These are phyloP conservation scores for Gambelia wislizenii DNA, from an alignment of 2,797 vertebrate species.

Conservation along the genomic window DNA sequence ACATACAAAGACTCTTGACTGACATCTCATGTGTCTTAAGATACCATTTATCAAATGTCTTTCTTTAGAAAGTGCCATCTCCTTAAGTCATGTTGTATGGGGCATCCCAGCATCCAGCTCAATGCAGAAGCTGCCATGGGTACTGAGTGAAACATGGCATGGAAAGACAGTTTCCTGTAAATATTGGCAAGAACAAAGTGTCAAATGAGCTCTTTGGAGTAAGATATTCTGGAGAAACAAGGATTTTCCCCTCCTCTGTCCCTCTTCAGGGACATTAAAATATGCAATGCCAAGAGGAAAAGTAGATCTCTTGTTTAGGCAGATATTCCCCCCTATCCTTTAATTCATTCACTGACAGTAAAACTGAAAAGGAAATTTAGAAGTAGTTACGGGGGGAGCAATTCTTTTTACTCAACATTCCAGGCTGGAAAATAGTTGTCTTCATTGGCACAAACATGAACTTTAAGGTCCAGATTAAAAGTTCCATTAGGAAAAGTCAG, in stretches of 20 bases:
- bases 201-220: constrained; percentile 9
- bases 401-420: constrained; percentile 10
- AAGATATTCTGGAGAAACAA: constrained; percentile 13
- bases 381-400: background rate
- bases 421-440: constrained; percentile 13
- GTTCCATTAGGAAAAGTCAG: constrained; percentile 29
- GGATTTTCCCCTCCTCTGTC: constrained; percentile 16
- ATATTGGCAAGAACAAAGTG: background rate
- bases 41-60: constrained; percentile 58
- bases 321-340: constrained; percentile 1
- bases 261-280: constrained; percentile 31
- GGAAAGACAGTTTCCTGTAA: constrained; percentile 40
- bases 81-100: background rate
- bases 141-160: constrained; percentile 32
- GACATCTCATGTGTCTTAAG: constrained; percentile 45
- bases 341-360: constrained; percentile 17
- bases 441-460: constrained; percentile 22
- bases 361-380: constrained; percentile 21
- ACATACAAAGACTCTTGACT: constrained; percentile 43
- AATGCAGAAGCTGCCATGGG: background rate
- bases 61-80: background rate
- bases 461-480: background rate
- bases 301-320: constrained; percentile 25
- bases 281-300: constrained; percentile 36
- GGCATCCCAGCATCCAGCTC: background rate